Base-by-base conservation (phyloP, 2,888 invertebrate species). In the Mycalesis mineus region DNA sequence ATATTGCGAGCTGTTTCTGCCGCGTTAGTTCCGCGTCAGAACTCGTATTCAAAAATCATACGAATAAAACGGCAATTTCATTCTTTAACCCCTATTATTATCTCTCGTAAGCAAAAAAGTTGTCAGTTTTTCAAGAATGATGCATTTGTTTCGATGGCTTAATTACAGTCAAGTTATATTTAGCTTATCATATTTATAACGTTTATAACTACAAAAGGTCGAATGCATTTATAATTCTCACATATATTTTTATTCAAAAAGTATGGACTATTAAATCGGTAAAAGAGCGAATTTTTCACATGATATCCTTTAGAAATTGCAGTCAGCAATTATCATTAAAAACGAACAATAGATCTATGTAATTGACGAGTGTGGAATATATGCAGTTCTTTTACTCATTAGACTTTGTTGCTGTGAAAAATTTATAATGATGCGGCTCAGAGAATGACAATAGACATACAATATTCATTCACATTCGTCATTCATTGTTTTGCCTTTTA, bases 401-500 rank as follows among this genome's bases (percentile, higher is more conserved):
- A 85, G 80, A 82, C 73, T 66, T 67, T 74, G 74, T 70, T 70
- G 77, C 72, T 75, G 75, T 75, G 74, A 76, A 80, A 76, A 80
- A 74, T 71, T 73, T 78, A 82, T 84, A 88, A 86, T 82, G 84
- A 82, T 73, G 72, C 71, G 67, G 70, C 67, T 68, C 66, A 61
- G 62, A 66, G 61, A 64, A 63, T 72, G 77, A 86, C 85, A 86
- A 87, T 82, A 75, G 80, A 66, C 58, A 64, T 79, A 84, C 82
- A 84, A 82, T 82, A 70, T 68, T 73, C 73, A 70, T 69, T 73
- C 83, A 83, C 81, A 84, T 75, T 82, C 76, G 80, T 52, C 52
- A 42, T 42, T 75, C 66, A 83, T 88, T 87, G 87, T 88, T 78
- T 68, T 68, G 64, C 72, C 75, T 78, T 80, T 84, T 85, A 86